Conservation (phyloP, 2,888 invertebrate genomes). For the Pasiphila rectangulata region DNA sequence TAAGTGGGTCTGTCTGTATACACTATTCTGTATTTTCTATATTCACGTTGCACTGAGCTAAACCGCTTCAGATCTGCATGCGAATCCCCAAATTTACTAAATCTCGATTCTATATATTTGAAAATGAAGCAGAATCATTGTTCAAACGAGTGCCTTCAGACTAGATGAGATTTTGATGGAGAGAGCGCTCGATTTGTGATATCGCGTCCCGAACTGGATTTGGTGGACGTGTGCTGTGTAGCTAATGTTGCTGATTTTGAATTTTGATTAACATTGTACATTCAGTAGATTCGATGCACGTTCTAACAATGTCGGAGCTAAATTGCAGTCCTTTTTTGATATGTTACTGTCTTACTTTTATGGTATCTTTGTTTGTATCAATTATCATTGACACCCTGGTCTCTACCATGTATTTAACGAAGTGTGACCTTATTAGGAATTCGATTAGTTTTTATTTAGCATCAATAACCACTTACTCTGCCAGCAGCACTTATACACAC, state of each 20-base stretch:
- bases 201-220: slow-evolving; percentile 50
- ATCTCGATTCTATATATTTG: slow-evolving; percentile 59
- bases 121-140: slow-evolving; percentile 55
- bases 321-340: background rate
- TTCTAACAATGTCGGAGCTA: slow-evolving; percentile 15
- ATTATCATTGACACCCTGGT: background rate
- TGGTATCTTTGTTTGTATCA: no score
- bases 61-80: slow-evolving; percentile 57
- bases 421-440: no score
- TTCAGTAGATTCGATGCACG: slow-evolving; percentile 16
- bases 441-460: no score
- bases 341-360: background rate
- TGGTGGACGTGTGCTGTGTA: slow-evolving; percentile 51
- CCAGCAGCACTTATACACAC: no score
- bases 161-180: slow-evolving; percentile 59
- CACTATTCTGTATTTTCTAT: slow-evolving; percentile 36
- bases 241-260: slow-evolving; percentile 33
- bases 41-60: slow-evolving; percentile 53
- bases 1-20: slow-evolving; percentile 28
- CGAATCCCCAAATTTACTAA: slow-evolving; percentile 68
- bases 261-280: slow-evolving; percentile 22
- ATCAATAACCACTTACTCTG: no score
- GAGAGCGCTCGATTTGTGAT: slow-evolving; percentile 48
- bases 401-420: no score
- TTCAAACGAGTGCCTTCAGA: slow-evolving; percentile 42